A percentile compares a stretch with the other conserved stretches of the same genome.
Conservation (phyloP, 2,113 vertebrate genomes). For the Caracal caracal region DNA sequence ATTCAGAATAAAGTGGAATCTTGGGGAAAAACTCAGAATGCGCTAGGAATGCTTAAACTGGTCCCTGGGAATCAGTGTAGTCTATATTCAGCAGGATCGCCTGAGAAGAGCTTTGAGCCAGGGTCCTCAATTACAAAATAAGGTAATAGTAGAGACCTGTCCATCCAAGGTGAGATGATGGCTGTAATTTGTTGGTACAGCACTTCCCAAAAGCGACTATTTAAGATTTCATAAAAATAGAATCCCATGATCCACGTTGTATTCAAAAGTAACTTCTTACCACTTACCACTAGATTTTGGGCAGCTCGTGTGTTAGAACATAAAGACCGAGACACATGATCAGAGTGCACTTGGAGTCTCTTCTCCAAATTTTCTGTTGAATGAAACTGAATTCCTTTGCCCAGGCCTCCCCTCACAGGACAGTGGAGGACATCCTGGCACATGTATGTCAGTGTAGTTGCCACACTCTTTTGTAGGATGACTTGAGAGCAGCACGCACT, state of each 20-base stretch:
- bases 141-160: neutral
- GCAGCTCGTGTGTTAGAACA: neutral
- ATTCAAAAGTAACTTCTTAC: neutral
- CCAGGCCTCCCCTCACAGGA: neutral
- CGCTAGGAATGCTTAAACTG: neutral
- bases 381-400: neutral
- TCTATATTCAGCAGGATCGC: neutral
- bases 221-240: neutral
- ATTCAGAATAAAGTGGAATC: neutral
- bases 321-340: neutral
- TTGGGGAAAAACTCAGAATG: neutral
- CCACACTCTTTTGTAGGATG: neutral
- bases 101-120: neutral
- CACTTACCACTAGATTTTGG: neutral
- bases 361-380: neutral
- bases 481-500: neutral
- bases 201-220: neutral
- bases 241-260: neutral
- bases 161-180: neutral
- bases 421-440: neutral
- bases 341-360: no score
- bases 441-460: accelerated
- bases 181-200: neutral
- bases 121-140: neutral
- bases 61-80: neutral